A percentile compares a stretch with the other conserved stretches of the same genome.
Evolutionary conservation across 1,140 invertebrate species (phyloP).

Genomic region (Pogonomyrmex californicus): DNA sequence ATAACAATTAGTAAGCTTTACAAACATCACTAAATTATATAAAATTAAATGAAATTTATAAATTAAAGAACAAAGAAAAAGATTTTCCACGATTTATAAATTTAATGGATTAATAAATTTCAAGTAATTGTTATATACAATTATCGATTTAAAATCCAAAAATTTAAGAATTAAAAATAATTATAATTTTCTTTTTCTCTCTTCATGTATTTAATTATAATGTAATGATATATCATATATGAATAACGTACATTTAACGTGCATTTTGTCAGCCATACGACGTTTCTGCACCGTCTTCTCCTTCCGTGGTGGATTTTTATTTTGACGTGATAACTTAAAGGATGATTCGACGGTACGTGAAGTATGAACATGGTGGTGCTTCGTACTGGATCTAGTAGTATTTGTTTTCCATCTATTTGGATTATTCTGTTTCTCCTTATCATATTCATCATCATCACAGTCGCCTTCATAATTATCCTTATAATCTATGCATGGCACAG

Average conservation of each 20-base stretch:
- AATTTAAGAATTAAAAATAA: not conserved
- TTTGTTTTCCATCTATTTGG: conserved; percentile 84
- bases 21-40: not conserved
- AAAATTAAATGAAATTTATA: not conserved
- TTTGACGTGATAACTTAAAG: conserved; percentile 79
- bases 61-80: not conserved
- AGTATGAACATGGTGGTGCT: conserved; percentile 80
- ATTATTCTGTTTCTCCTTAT: conserved; percentile 84
- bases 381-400: conserved; percentile 78
- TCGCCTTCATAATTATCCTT: conserved; percentile 86
- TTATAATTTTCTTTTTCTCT: not conserved
- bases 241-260: conserved; percentile 77
- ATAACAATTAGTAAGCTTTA: not conserved
- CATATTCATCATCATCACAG: conserved; percentile 86
- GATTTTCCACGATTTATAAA: not conserved
- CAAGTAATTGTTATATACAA: not conserved
- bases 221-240: not conserved
- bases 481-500: conserved; percentile 81
- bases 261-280: conserved; percentile 79
- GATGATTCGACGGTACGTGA: conserved; percentile 76
- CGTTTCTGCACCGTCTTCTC: conserved; percentile 84
- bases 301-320: conserved; percentile 82
- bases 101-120: conserved; percentile 1
- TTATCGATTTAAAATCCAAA: conserved; percentile 8
- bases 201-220: not conserved